Percentiles rank a stretch among this genome's conserved stretches.
Evolutionary conservation across 2,113 vertebrate genomes (phyloP).

Genomic region (Cyphomyrus discorhynchus): DNA sequence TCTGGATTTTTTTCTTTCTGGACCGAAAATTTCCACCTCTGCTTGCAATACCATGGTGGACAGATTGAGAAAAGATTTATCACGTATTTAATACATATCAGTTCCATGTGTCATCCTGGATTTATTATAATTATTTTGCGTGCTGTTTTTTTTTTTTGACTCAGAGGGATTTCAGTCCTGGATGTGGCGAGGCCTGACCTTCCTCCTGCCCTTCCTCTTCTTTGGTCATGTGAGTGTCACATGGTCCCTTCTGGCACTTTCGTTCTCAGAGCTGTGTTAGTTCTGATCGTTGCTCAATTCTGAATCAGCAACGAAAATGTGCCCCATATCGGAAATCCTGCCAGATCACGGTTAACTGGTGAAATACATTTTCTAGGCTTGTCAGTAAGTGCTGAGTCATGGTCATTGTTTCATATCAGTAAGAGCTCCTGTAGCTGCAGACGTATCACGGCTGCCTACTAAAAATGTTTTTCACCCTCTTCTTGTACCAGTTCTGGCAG

Average conservation of each 20-base stretch:
- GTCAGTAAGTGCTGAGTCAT: not conserved
- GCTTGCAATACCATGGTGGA: not conserved
- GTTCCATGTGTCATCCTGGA: not conserved
- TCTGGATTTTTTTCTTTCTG: not conserved
- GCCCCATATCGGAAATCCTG: not conserved
- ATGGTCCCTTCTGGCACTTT: not conserved
- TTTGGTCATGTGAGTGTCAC: slow-evolving; percentile 79
- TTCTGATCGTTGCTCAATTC: not conserved
- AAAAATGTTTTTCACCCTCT: not conserved
- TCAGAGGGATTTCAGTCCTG: slow-evolving; percentile 98
- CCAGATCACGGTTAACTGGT: not conserved
- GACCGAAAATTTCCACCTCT: not conserved
- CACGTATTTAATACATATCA: not conserved
- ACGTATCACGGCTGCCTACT: not conserved
- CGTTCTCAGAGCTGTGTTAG: not conserved
- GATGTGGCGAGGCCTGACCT: slow-evolving; percentile 97
- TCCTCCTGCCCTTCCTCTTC: slow-evolving; percentile 91
- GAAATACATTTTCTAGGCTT: not conserved
- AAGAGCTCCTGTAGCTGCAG: not conserved
- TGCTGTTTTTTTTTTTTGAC: not conserved
- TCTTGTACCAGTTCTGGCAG: slow-evolving; percentile 80
- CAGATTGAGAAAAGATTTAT: not conserved
- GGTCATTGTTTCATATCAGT: not conserved
- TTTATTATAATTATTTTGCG: not conserved
- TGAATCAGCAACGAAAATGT: not conserved